Evolutionary conservation across 2,797 vertebrate species (phyloP), one percentile per base, ranked within the genome.

Genomic region (Lerista edwardsae): DNA sequence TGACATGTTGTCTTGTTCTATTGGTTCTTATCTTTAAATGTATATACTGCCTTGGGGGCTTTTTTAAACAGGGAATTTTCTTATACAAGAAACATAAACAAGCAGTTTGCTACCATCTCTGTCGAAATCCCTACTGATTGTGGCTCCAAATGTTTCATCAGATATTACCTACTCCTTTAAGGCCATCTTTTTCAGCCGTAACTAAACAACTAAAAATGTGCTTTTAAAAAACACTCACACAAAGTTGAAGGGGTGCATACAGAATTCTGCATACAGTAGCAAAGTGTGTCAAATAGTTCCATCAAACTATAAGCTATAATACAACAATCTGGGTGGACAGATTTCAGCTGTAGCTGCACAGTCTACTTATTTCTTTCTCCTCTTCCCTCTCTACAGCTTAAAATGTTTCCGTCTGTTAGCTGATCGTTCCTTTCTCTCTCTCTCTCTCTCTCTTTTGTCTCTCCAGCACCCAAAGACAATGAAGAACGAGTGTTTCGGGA

Each of bases 401-500:
- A 55, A 78, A 21, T 44, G 73, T 59, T 62, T 5, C 36, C 64
- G 8, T n/a, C 36, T 67, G 8, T 27, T n/a, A n/a, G 10, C 77
- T 90, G 11, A 69, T 0, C 51, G 15, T 75, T 68, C n/a, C 4
- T 29, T 23, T 69, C 1, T 77, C 12, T 34, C 27, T 41, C 11
- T 36, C 23, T 19, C 34, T 9, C 44, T 41, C 34, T 78, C 2
- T 75, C 44, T 90, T 34, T 82, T 78, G 91, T 73, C 31, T 92
- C 67, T 91, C n/a, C 95, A 87, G 96, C 96, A 57, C 95, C 98
- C 88, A 99, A 96, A 80, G 97, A 99, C 91, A 98, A 98, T 98
- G 98, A 98, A 91, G 98, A 98, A 80, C 97, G 98, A 0, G 98
- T 99, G 83, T 99, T 99, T 93, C 96, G 98, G 6, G 98, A 99